Percentiles rank a stretch among this genome's conserved stretches.
Evolutionary conservation across 2,888 invertebrate genomes (phyloP).

Genomic region (Melikaiella ostensackeni): DNA sequence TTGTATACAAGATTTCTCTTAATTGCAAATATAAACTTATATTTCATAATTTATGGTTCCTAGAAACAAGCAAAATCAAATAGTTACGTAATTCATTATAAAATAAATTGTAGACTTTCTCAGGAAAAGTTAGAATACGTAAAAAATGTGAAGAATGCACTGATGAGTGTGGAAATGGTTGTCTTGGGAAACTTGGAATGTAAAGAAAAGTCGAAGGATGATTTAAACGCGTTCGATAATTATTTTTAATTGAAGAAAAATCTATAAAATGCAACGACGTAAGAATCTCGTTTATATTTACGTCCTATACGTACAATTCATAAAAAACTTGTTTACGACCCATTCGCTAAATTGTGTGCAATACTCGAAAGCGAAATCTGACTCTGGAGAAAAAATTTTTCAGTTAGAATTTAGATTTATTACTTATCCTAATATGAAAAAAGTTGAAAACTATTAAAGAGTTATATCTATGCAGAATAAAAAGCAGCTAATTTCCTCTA

Average conservation of each 20-base stretch:
- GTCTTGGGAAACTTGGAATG: neutral
- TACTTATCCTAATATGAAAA: neutral
- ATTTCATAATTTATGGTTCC: too few relatives aligned
- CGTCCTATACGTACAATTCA: neutral
- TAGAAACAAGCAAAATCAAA: too few relatives aligned
- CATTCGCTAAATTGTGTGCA: neutral
- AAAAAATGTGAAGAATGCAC: neutral
- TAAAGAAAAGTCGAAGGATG: conserved; percentile 2
- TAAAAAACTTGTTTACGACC: neutral
- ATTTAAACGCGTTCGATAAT: conserved; percentile 4
- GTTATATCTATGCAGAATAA: too few relatives aligned
- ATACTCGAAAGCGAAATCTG: neutral
- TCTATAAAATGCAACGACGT: neutral
- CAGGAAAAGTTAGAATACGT: neutral
- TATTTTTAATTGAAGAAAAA: conserved; percentile 10
- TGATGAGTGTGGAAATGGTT: neutral
- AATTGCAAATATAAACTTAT: too few relatives aligned
- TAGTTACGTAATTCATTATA: neutral
- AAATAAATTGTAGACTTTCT: neutral
- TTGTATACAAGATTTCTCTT: too few relatives aligned
- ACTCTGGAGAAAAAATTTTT: neutral
- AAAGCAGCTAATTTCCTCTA: too few relatives aligned
- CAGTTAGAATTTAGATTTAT: neutral
- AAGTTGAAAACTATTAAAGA: neutral
- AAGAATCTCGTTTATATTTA: neutral